Conservation (phyloP, 1,140 invertebrate species). For the Tetramorium simillimum region DNA sequence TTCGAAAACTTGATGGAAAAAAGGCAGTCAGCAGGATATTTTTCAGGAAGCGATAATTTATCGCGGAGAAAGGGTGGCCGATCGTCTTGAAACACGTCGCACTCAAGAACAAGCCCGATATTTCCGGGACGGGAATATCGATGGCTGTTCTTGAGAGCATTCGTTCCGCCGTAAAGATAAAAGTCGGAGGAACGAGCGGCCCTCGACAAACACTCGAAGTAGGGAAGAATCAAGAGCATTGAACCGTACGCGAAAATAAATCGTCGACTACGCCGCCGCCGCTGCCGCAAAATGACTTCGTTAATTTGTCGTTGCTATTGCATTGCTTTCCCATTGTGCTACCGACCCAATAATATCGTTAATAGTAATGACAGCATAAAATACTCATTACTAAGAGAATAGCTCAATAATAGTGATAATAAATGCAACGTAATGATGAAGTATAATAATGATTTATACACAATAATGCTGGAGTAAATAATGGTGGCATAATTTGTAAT, state of each 20-base stretch:
- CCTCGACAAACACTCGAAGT: constrained; percentile 45
- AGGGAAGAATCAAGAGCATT: constrained; percentile 46
- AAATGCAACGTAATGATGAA: background rate
- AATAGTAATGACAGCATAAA: background rate
- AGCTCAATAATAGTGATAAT: background rate
- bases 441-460: background rate
- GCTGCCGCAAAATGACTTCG: background rate
- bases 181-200: constrained; percentile 51
- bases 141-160: constrained; percentile 60
- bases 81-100: constrained; percentile 51
- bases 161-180: constrained; percentile 57
- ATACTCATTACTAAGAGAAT: background rate
- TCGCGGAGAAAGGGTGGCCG: background rate
- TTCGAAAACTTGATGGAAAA: background rate
- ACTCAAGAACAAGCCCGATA: constrained; percentile 51
- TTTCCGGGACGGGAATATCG: constrained; percentile 59
- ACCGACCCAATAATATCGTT: background rate
- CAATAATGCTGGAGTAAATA: background rate
- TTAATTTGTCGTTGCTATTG: constrained; percentile 36
- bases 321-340: background rate
- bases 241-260: constrained; percentile 57
- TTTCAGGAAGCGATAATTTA: constrained; percentile 40
- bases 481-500: background rate
- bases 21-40: background rate
- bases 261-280: constrained; percentile 15